phyloP scores from a whole-genome alignment of 2,113 vertebrate species.

The Mungos mungo region DNA sequence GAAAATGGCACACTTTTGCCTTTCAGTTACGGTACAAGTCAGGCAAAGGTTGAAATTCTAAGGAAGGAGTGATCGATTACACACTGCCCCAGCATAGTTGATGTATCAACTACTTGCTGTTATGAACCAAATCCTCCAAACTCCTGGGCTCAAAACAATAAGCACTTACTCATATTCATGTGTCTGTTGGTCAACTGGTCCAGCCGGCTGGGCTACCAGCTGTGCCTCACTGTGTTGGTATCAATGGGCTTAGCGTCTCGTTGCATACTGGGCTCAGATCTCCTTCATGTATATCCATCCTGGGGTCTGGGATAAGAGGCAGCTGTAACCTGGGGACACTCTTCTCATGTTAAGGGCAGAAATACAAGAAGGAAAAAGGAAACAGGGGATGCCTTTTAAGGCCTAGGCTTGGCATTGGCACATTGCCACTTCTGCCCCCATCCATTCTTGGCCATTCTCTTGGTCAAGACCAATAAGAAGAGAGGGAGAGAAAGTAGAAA shows the following conservation, averaged over 20 bases:
- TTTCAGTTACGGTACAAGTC: neutral
- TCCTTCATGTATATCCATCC: neutral
- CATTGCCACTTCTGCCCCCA: neutral
- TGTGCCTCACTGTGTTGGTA: neutral
- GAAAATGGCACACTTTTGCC: neutral
- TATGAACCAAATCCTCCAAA: neutral
- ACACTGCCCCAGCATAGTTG: too few relatives aligned
- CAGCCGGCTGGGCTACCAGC: neutral
- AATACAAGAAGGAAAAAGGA: neutral
- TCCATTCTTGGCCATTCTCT: neutral
- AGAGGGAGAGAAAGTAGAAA: too few relatives aligned
- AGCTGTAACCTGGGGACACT: neutral
- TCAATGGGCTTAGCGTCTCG: neutral
- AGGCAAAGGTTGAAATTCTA: neutral
- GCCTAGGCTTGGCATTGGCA: neutral
- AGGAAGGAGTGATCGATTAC: neutral
- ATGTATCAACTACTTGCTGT: neutral
- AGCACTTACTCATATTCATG: neutral
- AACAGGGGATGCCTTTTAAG: neutral
- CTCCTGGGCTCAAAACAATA: neutral
- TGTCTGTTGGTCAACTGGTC: neutral
- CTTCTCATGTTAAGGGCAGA: neutral
- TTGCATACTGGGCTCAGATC: fast-evolving
- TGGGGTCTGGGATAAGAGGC: neutral
- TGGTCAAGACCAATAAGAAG: neutral